Conservation (phyloP, 2,888 invertebrate species). For the Crematogaster levior region DNA sequence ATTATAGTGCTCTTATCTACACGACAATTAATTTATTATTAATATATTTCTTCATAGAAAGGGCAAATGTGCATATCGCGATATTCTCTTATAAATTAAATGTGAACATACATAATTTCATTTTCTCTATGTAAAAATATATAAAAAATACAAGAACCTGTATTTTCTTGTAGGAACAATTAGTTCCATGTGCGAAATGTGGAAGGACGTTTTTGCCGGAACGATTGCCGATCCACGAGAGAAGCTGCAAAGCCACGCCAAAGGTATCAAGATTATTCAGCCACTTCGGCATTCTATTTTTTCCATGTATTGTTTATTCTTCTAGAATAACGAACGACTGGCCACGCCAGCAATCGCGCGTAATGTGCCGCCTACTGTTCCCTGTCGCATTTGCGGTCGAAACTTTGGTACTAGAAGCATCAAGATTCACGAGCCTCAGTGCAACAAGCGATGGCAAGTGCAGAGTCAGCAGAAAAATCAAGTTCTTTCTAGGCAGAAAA, state of each 20-base stretch:
- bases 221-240: slow-evolving; percentile 88
- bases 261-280: slow-evolving; percentile 53
- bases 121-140: too few relatives aligned
- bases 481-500: background rate
- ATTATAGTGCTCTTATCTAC: background rate
- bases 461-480: slow-evolving; percentile 81
- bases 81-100: background rate
- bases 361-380: slow-evolving; percentile 78
- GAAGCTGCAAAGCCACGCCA: slow-evolving; percentile 82
- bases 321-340: slow-evolving; percentile 53
- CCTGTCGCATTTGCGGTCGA: slow-evolving; percentile 89
- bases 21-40: background rate
- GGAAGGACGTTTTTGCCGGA: slow-evolving; percentile 90
- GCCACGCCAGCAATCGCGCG: background rate
- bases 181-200: slow-evolving; percentile 89
- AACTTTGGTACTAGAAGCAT: slow-evolving; percentile 89
- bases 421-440: slow-evolving; percentile 90
- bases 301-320: background rate
- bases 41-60: background rate
- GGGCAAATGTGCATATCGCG: too few relatives aligned
- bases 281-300: background rate
- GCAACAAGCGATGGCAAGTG: slow-evolving; percentile 88
- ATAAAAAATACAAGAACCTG: background rate
- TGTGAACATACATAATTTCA: background rate
- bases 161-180: slow-evolving; percentile 83